phyloP scores from a whole-genome alignment of 2,797 vertebrate genomes.

The Ctenosaura bakeri region DNA sequence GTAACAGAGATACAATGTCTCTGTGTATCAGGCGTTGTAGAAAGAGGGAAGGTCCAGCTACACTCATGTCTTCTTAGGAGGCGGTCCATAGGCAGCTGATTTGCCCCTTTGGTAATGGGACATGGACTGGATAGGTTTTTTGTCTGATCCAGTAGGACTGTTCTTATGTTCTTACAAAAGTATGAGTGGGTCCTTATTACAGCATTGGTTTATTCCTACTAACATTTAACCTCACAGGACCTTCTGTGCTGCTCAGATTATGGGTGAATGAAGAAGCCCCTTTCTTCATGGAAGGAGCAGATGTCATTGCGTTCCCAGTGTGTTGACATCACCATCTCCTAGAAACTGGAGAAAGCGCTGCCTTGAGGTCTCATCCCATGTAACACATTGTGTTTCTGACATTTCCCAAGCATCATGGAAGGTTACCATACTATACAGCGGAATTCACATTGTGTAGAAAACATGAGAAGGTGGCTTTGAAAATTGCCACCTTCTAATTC shows the following conservation, averaged over 20 bases:
- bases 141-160: too few species aligned
- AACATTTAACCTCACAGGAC: background rate
- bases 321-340: background rate
- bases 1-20: too few species aligned
- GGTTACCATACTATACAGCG: too few species aligned
- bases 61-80: too few species aligned
- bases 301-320: background rate
- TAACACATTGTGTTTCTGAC: background rate
- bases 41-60: too few species aligned
- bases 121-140: too few species aligned
- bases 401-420: background rate
- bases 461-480: background rate
- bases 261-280: background rate
- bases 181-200: background rate
- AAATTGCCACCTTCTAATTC: constrained; percentile 24
- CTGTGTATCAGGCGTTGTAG: too few species aligned
- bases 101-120: too few species aligned
- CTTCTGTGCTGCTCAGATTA: background rate
- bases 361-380: background rate
- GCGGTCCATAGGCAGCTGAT: too few species aligned
- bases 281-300: background rate
- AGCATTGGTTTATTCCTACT: background rate
- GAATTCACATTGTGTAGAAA: too few species aligned
- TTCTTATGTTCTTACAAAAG: background rate
- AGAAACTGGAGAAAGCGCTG: background rate